Base-by-base conservation (phyloP, 1,140 invertebrate genomes). In the Drosophila novamexicana region DNA sequence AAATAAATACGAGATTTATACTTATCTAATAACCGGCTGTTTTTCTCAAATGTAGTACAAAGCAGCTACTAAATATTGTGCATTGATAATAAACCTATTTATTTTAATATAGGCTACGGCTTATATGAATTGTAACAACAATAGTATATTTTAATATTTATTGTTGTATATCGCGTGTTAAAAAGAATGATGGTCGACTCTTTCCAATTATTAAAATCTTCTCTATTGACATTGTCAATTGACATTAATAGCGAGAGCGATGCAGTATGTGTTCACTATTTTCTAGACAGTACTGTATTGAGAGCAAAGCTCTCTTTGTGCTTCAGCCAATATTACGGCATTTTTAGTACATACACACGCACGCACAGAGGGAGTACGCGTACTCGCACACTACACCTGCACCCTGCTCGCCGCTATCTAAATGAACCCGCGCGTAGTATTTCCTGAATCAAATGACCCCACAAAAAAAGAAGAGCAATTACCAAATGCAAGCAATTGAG, bases 371-470 rank as follows among this genome's bases (percentile, higher is more conserved):
- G 12, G 47, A 73, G 39, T 22, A 73, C 52, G 42, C 62, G 44
- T 53, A 56, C 36, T 64, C 62, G 29, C 9, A 54, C 37, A 47
- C 29, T 10, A 53, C 56, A 69, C 50, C 50, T 62, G 57, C 69
- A 73, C 76, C 81, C 77, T 67, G 44, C 75, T 54, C 76, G 58
- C 54, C 56, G 39, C 49, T 61, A 16, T 14, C 32, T 18, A 36
- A 12, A 0, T 59, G 50, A 66, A 72, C 61, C 74, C 47, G 64
- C 71, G 61, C 77, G 66, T 82, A 77, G 64, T 77, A 83, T 86
- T 82, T 88, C 76, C 84, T 83, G 72, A 88, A 79, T 67, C 66
- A 64, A 85, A 85, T 81, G 77, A 53, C 68, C 59, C 66, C 50
- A 65, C 54, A 44, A 52, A 69, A 18, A 44, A 75, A 64, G 37